phyloP scores from a whole-genome alignment of 1,140 invertebrate species.

The Trypoxylus dichotomus region DNA sequence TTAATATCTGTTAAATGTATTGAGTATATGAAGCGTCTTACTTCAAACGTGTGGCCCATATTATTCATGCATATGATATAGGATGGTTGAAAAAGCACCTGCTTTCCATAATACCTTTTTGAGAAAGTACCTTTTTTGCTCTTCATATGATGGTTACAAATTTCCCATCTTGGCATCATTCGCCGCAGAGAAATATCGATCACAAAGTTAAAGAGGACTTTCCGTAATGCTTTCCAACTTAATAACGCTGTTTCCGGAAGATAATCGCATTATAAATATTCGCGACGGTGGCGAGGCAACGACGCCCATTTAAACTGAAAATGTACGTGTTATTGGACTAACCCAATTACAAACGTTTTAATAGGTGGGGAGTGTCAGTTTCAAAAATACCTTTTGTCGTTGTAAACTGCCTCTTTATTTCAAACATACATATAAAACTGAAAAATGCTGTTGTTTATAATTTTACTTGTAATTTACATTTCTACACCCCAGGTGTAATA shows the following conservation, averaged over 20 bases:
- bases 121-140: neutral
- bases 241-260: neutral
- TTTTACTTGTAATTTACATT: too few species aligned
- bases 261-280: conserved; percentile 21
- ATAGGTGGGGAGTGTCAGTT: neutral
- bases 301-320: neutral
- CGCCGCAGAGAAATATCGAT: neutral
- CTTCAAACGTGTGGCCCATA: too few species aligned
- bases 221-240: conserved; percentile 1
- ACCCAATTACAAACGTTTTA: neutral
- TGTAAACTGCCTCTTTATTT: too few species aligned
- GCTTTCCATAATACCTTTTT: neutral
- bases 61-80: neutral
- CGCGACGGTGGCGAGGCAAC: neutral
- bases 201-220: neutral
- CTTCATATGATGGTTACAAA: neutral
- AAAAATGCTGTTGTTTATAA: too few species aligned
- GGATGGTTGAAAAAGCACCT: neutral
- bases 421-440: too few species aligned
- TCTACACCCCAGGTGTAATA: too few species aligned
- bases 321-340: neutral
- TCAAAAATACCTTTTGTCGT: neutral
- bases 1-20: too few species aligned
- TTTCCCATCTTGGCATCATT: neutral
- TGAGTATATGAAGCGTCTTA: too few species aligned